A percentile compares a stretch with the other conserved stretches of the same genome.
Conservation (phyloP, 2,888 invertebrate species). For the Epirrhoe tristata region DNA sequence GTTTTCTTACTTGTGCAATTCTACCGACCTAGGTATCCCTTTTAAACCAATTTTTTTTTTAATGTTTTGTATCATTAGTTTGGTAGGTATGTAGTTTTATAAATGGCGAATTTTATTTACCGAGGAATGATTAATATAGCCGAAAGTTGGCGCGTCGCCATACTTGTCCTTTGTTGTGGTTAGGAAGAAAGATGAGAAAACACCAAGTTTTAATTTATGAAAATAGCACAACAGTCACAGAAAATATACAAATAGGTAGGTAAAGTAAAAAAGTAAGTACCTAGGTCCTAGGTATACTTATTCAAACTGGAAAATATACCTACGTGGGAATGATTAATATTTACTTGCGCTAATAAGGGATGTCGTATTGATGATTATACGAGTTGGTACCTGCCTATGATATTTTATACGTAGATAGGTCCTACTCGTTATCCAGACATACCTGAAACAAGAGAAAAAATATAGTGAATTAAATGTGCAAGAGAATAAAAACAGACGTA, state of each 20-base stretch:
- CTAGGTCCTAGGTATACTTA: neutral
- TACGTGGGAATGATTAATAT: too few relatives aligned
- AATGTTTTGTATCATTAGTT: conserved; percentile 53
- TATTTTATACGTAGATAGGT: conserved; percentile 28
- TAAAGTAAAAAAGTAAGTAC: conserved; percentile 35
- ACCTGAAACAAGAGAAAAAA: neutral
- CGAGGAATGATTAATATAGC: conserved; percentile 70
- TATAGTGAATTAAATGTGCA: neutral
- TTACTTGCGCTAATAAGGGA: too few relatives aligned
- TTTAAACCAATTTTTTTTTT: conserved; percentile 35
- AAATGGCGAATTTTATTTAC: conserved; percentile 63
- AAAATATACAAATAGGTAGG: neutral
- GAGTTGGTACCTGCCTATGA: conserved; percentile 10
- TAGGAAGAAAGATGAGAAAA: conserved; percentile 56
- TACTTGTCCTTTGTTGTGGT: conserved; percentile 64
- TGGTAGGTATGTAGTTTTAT: conserved; percentile 62
- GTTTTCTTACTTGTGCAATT: neutral
- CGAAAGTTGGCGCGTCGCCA: conserved; percentile 70
- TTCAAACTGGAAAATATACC: conserved; percentile 6
- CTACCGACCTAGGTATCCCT: conserved; percentile 34
- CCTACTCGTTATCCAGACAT: neutral
- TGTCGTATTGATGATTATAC: too few relatives aligned
- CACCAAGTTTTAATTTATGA: conserved; percentile 45
- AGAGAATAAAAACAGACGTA: too few relatives aligned
- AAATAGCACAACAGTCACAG: conserved; percentile 38